phyloP scores from a whole-genome alignment of 2,888 invertebrate species.

The Eugnorisma glareosa region DNA sequence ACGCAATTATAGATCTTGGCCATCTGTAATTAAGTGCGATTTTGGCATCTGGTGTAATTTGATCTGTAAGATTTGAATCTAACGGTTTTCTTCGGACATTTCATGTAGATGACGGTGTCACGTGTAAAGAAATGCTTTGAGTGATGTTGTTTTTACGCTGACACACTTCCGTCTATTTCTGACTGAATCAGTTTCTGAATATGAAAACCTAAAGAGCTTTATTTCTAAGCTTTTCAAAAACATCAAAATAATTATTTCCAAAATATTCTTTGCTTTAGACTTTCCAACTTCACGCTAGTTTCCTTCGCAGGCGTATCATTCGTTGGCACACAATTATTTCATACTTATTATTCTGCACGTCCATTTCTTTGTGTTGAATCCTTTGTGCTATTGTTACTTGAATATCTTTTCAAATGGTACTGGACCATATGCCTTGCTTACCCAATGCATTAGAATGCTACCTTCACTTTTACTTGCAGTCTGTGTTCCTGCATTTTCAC shows the following conservation, averaged over 20 bases:
- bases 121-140: constrained; percentile 38
- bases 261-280: neutral
- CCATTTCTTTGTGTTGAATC: neutral
- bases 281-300: neutral
- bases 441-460: neutral
- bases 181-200: neutral
- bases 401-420: neutral
- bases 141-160: constrained; percentile 9
- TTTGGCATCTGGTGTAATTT: constrained; percentile 62
- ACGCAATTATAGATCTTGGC: constrained; percentile 52
- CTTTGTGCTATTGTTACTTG: no score
- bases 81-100: constrained; percentile 63
- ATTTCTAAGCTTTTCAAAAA: neutral
- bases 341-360: neutral
- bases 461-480: neutral
- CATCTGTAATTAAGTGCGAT: constrained; percentile 61
- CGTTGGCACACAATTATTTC: neutral
- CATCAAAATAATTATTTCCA: no score
- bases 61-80: constrained; percentile 64
- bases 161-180: constrained; percentile 8
- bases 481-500: neutral
- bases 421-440: neutral
- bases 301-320: neutral
- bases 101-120: constrained; percentile 64
- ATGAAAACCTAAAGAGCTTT: neutral